Percentiles rank a stretch among this genome's conserved stretches.
phyloP scores from a whole-genome alignment of 1,140 invertebrate species.

The Zaprionus camerounensis region DNA sequence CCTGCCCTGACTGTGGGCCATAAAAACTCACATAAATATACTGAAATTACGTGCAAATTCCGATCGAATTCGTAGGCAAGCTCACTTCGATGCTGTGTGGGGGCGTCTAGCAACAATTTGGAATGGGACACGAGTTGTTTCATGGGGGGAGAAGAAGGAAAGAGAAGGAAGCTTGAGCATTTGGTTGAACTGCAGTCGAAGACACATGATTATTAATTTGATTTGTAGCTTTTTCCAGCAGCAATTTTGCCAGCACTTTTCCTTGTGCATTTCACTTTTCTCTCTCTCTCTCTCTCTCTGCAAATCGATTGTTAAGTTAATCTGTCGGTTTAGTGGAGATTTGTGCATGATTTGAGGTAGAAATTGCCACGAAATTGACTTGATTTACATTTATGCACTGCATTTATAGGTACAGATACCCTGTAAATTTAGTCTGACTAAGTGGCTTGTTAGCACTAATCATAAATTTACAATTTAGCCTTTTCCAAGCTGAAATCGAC shows the following conservation, averaged over 20 bases:
- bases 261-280: conserved; percentile 67
- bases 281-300: neutral
- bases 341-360: neutral
- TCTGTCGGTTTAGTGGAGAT: neutral
- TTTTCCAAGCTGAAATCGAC: neutral
- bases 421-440: neutral
- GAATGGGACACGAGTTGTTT: conserved; percentile 34
- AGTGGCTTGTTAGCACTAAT: neutral
- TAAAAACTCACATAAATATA: conserved; percentile 10
- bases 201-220: conserved; percentile 75
- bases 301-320: conserved; percentile 5
- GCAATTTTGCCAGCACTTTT: conserved; percentile 64
- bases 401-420: neutral
- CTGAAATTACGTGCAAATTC: conserved; percentile 40
- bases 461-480: conserved; percentile 2
- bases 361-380: neutral
- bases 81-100: conserved; percentile 7
- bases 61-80: conserved; percentile 22
- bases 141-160: neutral
- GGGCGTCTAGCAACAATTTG: conserved; percentile 33
- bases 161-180: neutral
- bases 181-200: neutral
- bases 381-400: neutral
- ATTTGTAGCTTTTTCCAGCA: conserved; percentile 62
- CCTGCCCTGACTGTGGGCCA: neutral